phyloP scores from a whole-genome alignment of 2,797 vertebrate genomes.

The Nasua narica region DNA sequence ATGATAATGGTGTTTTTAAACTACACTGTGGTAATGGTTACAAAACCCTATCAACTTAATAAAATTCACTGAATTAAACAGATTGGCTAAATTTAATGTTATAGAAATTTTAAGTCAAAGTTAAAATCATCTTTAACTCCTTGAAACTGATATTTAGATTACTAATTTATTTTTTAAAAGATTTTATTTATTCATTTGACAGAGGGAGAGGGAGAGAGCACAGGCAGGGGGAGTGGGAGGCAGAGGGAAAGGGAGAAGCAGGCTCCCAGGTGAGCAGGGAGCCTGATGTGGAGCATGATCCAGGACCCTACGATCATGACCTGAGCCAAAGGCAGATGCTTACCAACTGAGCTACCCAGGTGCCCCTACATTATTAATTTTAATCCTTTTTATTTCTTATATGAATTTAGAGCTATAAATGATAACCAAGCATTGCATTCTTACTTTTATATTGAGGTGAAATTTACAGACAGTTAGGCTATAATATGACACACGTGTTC shows the following conservation, averaged over 20 bases:
- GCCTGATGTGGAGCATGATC: no score
- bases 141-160: not conserved
- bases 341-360: no score
- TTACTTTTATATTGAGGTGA: not conserved
- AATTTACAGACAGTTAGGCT: not conserved
- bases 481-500: not conserved
- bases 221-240: no score
- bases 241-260: no score
- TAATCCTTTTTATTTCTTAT: not conserved
- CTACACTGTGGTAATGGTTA: not conserved
- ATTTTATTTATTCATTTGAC: no score
- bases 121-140: not conserved
- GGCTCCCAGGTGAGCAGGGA: no score
- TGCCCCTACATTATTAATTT: not conserved
- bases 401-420: not conserved
- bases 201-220: no score
- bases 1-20: not conserved
- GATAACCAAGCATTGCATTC: not conserved
- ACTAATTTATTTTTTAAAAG: not conserved
- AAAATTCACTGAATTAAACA: not conserved
- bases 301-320: no score
- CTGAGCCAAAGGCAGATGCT: no score
- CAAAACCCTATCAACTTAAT: not conserved
- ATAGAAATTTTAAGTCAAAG: not conserved
- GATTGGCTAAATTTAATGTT: not conserved